A percentile compares a stretch with the other conserved stretches of the same genome.
These are phyloP conservation scores for Ceryle rudis DNA, from an alignment of 2,797 vertebrate genomes.

Conservation along the genomic window DNA sequence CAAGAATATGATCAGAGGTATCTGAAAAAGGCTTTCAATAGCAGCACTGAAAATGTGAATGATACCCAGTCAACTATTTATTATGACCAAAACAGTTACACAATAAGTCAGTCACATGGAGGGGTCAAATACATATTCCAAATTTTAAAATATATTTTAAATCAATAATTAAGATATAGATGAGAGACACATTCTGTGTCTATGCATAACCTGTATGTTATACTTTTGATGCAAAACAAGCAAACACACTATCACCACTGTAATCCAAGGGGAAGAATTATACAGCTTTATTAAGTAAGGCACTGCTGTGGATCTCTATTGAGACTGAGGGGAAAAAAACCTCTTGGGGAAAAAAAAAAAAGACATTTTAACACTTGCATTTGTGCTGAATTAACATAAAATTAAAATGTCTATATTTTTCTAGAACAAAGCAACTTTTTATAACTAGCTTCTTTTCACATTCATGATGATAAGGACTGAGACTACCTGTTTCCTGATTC, in stretches of 20 bases:
- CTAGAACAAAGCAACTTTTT: background rate
- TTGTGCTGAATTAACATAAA: background rate
- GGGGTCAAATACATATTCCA: background rate
- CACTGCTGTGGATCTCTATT: background rate
- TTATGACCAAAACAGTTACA: background rate
- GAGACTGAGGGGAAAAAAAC: background rate
- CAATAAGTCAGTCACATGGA: background rate
- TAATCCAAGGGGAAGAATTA: background rate
- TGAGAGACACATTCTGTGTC: background rate
- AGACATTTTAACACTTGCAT: background rate
- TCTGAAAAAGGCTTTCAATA: conserved; percentile 3
- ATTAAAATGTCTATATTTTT: background rate
- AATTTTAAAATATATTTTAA: background rate
- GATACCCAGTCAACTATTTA: background rate
- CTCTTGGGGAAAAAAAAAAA: background rate
- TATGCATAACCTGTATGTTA: background rate
- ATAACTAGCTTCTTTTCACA: background rate
- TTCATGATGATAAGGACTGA: background rate
- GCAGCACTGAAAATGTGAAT: background rate
- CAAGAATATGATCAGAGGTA: background rate
- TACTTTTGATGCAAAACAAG: background rate
- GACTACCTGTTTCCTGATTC: background rate
- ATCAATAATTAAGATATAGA: background rate
- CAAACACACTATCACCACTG: background rate
- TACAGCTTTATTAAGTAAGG: background rate